Conservation (phyloP, 37 sponge, comb jelly and placozoan species). For the Halichondria panicea region DNA sequence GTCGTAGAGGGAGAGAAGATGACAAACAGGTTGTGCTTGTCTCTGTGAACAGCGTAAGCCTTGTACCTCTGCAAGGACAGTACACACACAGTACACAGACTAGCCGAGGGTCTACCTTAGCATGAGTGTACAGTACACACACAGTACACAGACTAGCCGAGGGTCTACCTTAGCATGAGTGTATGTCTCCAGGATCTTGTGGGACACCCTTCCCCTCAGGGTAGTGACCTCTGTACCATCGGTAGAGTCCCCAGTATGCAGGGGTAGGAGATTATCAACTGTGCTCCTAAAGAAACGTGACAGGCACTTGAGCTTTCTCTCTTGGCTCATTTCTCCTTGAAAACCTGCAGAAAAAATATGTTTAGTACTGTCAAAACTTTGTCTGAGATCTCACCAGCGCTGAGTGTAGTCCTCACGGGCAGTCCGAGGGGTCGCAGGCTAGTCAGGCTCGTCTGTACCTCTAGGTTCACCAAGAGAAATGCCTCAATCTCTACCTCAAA, state of each 20-base stretch:
- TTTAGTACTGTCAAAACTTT: not conserved
- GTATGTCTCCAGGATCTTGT: slow-evolving; percentile 49
- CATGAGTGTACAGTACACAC: not conserved
- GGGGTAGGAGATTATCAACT: slow-evolving; percentile 25
- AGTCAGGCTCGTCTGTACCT: slow-evolving; percentile 1
- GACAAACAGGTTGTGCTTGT: slow-evolving; percentile 43
- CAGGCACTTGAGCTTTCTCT: slow-evolving; percentile 18
- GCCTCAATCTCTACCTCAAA: slow-evolving; percentile 39
- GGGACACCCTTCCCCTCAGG: slow-evolving; percentile 16
- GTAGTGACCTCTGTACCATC: not conserved
- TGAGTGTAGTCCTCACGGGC: not conserved
- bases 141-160: not conserved
- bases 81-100: not conserved
- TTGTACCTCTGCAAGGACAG: slow-evolving; percentile 35
- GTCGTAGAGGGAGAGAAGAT: slow-evolving; percentile 34
- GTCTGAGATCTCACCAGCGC: slow-evolving; percentile 7
- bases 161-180: slow-evolving; percentile 29
- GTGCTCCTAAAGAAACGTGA: slow-evolving; percentile 25
- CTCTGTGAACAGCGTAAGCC: slow-evolving; percentile 45
- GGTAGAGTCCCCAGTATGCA: not conserved
- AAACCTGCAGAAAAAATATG: slow-evolving; percentile 21
- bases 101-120: not conserved
- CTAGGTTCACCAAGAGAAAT: slow-evolving; percentile 33
- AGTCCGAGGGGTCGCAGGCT: slow-evolving; percentile 4
- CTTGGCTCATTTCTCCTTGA: slow-evolving; percentile 24